Percentiles rank a stretch among this genome's conserved stretches.
These are phyloP conservation scores for Meandrusa payeni DNA, from an alignment of 2,888 invertebrate species.

Conservation along the genomic window DNA sequence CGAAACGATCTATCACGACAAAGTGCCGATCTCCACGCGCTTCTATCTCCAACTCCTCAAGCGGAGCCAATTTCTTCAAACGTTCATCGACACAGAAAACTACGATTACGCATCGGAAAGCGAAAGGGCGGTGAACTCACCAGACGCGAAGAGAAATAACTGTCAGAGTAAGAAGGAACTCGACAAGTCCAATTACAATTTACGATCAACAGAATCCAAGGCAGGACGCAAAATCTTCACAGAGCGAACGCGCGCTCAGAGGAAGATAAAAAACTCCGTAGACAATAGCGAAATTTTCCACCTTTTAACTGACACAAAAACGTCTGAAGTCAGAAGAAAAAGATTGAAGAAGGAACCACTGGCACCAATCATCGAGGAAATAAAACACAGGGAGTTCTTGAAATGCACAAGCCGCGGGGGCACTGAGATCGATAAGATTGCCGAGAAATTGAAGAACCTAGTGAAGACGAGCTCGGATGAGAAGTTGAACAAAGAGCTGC, in stretches of 20 bases:
- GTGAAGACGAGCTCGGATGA: slow-evolving; percentile 49
- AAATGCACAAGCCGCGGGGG: slow-evolving; percentile 47
- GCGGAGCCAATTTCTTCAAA: slow-evolving; percentile 59
- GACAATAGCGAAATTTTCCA: slow-evolving; percentile 29
- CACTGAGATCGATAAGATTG: slow-evolving; percentile 69
- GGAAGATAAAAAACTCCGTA: slow-evolving; percentile 32
- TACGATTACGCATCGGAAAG: slow-evolving; percentile 70
- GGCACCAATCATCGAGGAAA: slow-evolving; percentile 68
- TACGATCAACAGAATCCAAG: slow-evolving; percentile 59
- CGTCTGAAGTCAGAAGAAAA: slow-evolving; percentile 31
- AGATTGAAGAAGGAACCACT: slow-evolving; percentile 50
- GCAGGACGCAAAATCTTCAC: slow-evolving; percentile 55
- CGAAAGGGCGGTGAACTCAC: slow-evolving; percentile 47
- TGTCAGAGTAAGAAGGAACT: slow-evolving; percentile 40
- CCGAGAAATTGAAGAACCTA: slow-evolving; percentile 65
- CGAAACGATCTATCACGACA: slow-evolving; percentile 68
- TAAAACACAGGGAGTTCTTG: slow-evolving; percentile 55
- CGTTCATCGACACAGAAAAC: slow-evolving; percentile 52
- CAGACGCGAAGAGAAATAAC: slow-evolving; percentile 40
- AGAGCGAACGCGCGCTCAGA: slow-evolving; percentile 44
- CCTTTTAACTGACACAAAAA: slow-evolving; percentile 28
- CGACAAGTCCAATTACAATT: slow-evolving; percentile 57
- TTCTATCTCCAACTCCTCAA: slow-evolving; percentile 68
- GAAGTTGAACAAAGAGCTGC: slow-evolving; percentile 53
- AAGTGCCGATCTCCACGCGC: slow-evolving; percentile 67